Base-by-base conservation (phyloP, 2,113 vertebrate species). In the Onychostoma macrolepis region DNA sequence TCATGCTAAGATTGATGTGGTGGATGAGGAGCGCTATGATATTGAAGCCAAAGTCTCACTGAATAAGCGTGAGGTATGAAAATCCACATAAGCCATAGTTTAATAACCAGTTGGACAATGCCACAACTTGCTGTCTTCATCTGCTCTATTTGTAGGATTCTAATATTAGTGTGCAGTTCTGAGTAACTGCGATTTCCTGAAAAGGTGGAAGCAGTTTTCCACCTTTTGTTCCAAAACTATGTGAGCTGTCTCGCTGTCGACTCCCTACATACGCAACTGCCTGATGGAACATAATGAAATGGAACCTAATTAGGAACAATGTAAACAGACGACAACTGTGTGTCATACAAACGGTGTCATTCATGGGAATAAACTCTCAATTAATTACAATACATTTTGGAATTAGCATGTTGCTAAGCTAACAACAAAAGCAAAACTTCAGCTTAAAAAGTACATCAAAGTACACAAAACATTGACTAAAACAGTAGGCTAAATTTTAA, bases 1-100 rank as follows among this genome's bases (percentile, higher is more conserved):
- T 43, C 96, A 97, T 0, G 93, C 95, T 89, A 98, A 97, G 90
- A 96, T 98, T 4, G 96, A 97, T 21, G 92, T 95, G 12, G 97
- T 97, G 94, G 98, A 99, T 9, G 98, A 99, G 82, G 98, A 99
- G 92, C 94, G 98, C 80, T 99, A 99, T 0, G 97, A 99, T 83
- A 97, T 98, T 0, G 97, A 99, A 92, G 97, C 97, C 0, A 99
- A 99, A 88, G 99, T 99, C 85, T 91, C 93, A 75, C 98, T 98
- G 89, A 98, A 99, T 91, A 96, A 92, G 24, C 91, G 96, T 82
- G 97, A 97, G 96, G 96, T 96, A 81, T 61, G 76, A n/a, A 36
- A 71, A 69, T 61, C 77, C 48, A 28, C 28, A 41, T 24, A 36
- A 53, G 21, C 53, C 9, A 41, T 21, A n/a, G 24, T 65, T 69